These are phyloP conservation scores for Drosophila nigritarsus DNA, from an alignment of 2,888 invertebrate species.

Conservation along the genomic window DNA sequence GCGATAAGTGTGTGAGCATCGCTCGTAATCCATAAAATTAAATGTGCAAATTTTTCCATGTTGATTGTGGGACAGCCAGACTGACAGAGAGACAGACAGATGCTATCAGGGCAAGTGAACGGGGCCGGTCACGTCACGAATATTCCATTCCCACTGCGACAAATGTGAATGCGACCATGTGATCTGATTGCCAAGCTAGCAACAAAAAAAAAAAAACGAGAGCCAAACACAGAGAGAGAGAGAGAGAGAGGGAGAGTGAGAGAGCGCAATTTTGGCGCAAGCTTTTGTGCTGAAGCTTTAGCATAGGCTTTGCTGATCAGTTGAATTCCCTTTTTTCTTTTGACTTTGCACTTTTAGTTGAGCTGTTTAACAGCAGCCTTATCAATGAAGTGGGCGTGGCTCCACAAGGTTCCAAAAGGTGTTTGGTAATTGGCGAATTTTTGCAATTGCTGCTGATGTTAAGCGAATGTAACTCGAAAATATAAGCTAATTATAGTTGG, in stretches of 20 bases:
- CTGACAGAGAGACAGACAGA: neutral
- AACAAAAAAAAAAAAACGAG: conserved; percentile 6
- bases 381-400: conserved; percentile 12
- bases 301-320: conserved; percentile 10
- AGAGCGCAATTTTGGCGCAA: conserved; percentile 21
- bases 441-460: neutral
- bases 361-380: conserved; percentile 3
- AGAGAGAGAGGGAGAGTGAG: conserved; percentile 1
- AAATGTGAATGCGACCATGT: conserved; percentile 62
- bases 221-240: neutral
- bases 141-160: conserved; percentile 58
- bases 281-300: conserved; percentile 32
- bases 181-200: conserved; percentile 57
- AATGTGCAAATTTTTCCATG: conserved; percentile 33
- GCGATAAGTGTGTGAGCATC: conserved; percentile 31
- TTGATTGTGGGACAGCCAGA: conserved; percentile 17
- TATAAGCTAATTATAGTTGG: neutral
- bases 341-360: conserved; percentile 9
- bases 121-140: conserved; percentile 55
- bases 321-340: conserved; percentile 25
- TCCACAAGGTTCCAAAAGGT: neutral
- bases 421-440: neutral
- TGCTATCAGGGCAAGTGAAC: conserved; percentile 58
- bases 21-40: conserved; percentile 13
- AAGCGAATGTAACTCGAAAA: neutral